Evolutionary conservation across 2,113 vertebrate species (phyloP), one percentile per base, ranked within the genome.

Genomic region (Stigmatopora argus): DNA sequence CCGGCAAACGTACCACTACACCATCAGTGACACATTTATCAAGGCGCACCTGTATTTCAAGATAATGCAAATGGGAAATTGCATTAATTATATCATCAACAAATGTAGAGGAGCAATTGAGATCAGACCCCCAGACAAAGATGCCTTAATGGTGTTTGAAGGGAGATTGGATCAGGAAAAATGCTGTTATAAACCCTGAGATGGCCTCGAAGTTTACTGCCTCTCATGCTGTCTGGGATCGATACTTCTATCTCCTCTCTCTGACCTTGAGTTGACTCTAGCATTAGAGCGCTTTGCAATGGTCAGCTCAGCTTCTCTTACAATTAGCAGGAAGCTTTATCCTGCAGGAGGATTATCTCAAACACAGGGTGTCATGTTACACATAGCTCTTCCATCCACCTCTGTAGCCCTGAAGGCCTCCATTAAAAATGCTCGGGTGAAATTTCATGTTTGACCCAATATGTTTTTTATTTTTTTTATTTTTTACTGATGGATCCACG

Each of bases 271-370:
- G 69, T 85, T 88, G 84, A 86, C 79, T 83, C 79, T 72, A 71
- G 81, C 72, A 78, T 87, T 81, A 86, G 74, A 78, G 82, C 72
- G 71, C 79, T 87, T 83, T 78, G 83, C 74, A 67, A 69, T 76
- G 84, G 83, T 90, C 86, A 89, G 82, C 78, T 71, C 70, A 67
- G 90, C 87, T 91, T 90, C 87, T 74, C 86, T 92, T 91, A 90
- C 90, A 89, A 90, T 91, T 89, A 91, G 84, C 82, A 84, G 86
- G 89, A 88, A 88, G 85, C 84, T 90, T 86, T 72, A 88, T 89
- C 87, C 86, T 83, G 78, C 79, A 21, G 60, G 61, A 72, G 80
- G 81, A 65, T 80, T 79, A 83, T 41, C 66, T 59, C 69, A 34
- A 19, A 26, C 53, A 65, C 56, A 68, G 65, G 64, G 74, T 84